These are phyloP conservation scores for Helicolenus hilgendorfi DNA, from an alignment of 2,797 vertebrate genomes.

Conservation along the genomic window DNA sequence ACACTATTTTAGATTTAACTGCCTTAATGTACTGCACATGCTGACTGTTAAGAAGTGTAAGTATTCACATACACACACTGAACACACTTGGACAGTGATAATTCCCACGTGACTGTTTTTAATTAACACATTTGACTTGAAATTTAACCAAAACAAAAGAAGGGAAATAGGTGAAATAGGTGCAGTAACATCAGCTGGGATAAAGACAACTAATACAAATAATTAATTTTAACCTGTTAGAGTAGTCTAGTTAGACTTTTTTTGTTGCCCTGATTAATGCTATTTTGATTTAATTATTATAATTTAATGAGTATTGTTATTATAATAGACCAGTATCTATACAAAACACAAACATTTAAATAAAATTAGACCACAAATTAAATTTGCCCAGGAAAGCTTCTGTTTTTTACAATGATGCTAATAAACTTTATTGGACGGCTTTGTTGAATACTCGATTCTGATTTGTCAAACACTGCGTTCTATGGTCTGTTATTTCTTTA, in stretches of 20 bases:
- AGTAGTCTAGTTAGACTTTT: neutral
- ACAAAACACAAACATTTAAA: neutral
- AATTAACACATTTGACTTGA: neutral
- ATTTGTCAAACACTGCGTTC: too few species aligned
- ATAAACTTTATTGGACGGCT: neutral
- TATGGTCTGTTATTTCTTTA: too few species aligned
- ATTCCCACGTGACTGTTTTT: neutral
- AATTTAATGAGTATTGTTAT: neutral
- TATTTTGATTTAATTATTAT: neutral
- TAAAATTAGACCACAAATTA: neutral
- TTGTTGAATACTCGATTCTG: too few species aligned
- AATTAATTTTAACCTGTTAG: neutral
- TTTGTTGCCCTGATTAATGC: neutral
- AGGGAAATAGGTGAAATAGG: neutral
- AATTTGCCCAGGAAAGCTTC: neutral
- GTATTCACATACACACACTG: neutral
- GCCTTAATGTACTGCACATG: conserved; percentile 39
- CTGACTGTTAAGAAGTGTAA: neutral
- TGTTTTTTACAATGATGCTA: neutral
- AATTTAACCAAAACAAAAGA: neutral
- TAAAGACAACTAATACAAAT: neutral
- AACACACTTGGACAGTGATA: neutral
- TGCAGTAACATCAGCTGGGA: neutral
- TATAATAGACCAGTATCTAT: neutral
- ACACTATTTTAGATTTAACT: conserved; percentile 51